Evolutionary conservation across 2,888 invertebrate species (phyloP).

Genomic region (Agrotis exclamationis): DNA sequence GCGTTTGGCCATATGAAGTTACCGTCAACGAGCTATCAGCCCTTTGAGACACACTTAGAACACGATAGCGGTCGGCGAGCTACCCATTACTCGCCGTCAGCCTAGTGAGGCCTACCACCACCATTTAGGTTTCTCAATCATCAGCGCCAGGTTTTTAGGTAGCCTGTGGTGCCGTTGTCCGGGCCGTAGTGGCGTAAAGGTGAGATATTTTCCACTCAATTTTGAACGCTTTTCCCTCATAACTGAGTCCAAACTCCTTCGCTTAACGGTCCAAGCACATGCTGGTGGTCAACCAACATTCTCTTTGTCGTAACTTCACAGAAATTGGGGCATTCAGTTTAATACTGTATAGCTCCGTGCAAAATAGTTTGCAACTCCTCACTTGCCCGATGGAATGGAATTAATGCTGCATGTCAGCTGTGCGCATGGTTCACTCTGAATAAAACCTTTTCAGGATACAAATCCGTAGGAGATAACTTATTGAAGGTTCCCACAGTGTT

Average conservation of each 20-base stretch:
- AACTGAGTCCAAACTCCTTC: background rate
- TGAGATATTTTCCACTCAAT: background rate
- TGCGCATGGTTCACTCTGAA: fast-evolving
- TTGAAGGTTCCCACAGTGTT: too few species aligned
- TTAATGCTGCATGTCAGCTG: constrained; percentile 3
- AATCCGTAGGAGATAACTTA: too few species aligned
- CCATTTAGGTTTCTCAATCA: too few species aligned
- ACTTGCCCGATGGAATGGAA: constrained; percentile 7
- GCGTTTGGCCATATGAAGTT: too few species aligned
- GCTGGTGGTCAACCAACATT: constrained; percentile 58
- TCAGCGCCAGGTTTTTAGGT: too few species aligned
- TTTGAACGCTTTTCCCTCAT: constrained; percentile 1
- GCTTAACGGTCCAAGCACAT: constrained; percentile 36
- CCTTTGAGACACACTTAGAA: too few species aligned
- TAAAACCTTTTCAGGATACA: background rate
- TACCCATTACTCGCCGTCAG: too few species aligned
- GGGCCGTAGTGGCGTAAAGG: too few species aligned
- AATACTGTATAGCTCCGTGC: constrained; percentile 15
- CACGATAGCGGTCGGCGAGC: too few species aligned
- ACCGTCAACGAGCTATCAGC: too few species aligned
- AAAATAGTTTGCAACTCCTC: constrained; percentile 29
- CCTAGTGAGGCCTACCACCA: too few species aligned
- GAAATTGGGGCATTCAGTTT: constrained; percentile 49
- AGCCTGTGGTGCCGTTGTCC: too few species aligned
- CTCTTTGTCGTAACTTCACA: constrained; percentile 54